A percentile compares a stretch with the other conserved stretches of the same genome.
These are phyloP conservation scores for Acanthosoma haemorrhoidale DNA, from an alignment of 2,888 invertebrate species.

Conservation along the genomic window DNA sequence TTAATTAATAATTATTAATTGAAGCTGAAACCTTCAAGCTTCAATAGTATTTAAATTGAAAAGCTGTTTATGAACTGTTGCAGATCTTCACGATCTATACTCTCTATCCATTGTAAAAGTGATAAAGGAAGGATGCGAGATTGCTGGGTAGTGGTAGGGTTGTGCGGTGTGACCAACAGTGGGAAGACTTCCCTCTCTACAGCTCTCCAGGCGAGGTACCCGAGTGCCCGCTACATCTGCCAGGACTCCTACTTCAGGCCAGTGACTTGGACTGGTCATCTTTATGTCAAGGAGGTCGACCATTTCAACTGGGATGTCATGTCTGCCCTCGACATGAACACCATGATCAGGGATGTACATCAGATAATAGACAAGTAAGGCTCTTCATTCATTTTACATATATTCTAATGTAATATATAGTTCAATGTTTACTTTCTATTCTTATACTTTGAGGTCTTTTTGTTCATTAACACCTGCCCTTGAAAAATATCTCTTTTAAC, in stretches of 20 bases:
- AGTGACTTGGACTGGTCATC: conserved; percentile 60
- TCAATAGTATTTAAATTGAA: not conserved
- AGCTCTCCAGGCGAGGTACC: conserved; percentile 50
- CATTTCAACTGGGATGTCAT: conserved; percentile 73
- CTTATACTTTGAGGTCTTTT: too few species aligned
- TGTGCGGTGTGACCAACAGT: conserved; percentile 76
- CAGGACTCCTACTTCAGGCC: conserved; percentile 74
- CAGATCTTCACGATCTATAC: conserved; percentile 21
- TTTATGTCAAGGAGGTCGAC: conserved; percentile 57
- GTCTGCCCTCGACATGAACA: conserved; percentile 65
- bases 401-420: too few species aligned
- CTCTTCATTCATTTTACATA: too few species aligned
- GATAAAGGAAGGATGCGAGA: conserved; percentile 20
- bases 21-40: too few species aligned
- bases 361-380: conserved; percentile 15
- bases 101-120: conserved; percentile 11
- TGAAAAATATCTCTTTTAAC: too few species aligned
- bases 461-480: too few species aligned
- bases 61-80: not conserved
- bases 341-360: conserved; percentile 58
- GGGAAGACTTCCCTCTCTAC: conserved; percentile 60
- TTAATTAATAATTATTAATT: too few species aligned
- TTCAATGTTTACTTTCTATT: too few species aligned
- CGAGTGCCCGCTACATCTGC: conserved; percentile 52
- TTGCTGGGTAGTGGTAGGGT: conserved; percentile 58